phyloP scores from a whole-genome alignment of 2,113 vertebrate genomes.

The Pyxicephalus adspersus region DNA sequence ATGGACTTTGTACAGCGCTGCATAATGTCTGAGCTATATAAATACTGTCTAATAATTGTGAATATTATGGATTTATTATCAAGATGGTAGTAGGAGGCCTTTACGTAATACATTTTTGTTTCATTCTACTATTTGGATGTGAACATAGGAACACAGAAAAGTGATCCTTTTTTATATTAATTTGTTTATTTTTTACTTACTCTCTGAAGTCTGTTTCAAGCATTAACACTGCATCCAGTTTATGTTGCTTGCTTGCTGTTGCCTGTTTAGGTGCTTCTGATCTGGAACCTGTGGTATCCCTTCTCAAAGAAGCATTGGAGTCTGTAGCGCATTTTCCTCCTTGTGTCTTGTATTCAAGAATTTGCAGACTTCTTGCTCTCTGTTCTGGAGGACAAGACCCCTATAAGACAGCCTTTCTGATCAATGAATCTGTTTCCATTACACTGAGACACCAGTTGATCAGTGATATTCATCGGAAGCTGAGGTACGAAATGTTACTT shows the following conservation, averaged over 20 bases:
- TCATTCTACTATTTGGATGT: too few relatives aligned
- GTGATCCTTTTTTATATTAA: too few relatives aligned
- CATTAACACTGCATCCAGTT: too few relatives aligned
- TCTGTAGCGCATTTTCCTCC: conserved; percentile 81
- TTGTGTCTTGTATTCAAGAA: conserved; percentile 71
- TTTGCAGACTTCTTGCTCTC: conserved; percentile 81
- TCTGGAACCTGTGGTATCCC: conserved; percentile 68
- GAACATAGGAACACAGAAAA: too few relatives aligned
- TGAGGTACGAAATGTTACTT: conserved; percentile 76
- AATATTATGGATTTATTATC: too few relatives aligned
- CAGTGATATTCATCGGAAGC: conserved; percentile 74
- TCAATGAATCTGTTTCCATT: conserved; percentile 81
- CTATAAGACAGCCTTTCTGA: conserved; percentile 77
- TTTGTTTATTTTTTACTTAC: too few relatives aligned
- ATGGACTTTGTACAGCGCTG: too few relatives aligned
- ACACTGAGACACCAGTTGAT: conserved; percentile 83
- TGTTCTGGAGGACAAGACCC: conserved; percentile 73
- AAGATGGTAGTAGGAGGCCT: too few relatives aligned
- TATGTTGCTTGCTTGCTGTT: background rate
- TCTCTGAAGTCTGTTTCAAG: too few relatives aligned
- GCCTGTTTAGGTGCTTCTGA: conserved; percentile 70
- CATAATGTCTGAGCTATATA: too few relatives aligned
- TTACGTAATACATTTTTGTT: too few relatives aligned
- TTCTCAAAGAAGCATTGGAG: conserved; percentile 75
- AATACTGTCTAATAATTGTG: too few relatives aligned